Conservation (phyloP, 2,888 invertebrate species). For the Heliconius cydno region DNA sequence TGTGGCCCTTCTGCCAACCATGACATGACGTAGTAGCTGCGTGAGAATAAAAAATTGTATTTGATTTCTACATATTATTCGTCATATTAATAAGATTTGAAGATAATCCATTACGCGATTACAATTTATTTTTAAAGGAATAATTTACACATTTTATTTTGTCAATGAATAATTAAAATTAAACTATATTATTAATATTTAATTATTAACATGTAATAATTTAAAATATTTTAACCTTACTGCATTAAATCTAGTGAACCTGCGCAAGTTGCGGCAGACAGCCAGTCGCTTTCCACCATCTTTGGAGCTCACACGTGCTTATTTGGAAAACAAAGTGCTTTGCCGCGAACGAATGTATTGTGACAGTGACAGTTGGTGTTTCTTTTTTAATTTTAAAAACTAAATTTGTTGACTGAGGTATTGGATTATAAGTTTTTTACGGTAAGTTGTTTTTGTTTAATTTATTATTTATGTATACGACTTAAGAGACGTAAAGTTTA, state of each 20-base stretch:
- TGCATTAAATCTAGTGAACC: conserved; percentile 34
- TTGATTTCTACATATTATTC: no score
- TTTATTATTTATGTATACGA: not conserved
- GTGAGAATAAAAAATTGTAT: no score
- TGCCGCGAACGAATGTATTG: conserved; percentile 36
- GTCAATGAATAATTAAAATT: no score
- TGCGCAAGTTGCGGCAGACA: conserved; percentile 40
- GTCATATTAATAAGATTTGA: no score
- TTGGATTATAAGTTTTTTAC: conserved; percentile 16
- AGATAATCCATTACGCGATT: no score
- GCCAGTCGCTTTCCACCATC: conserved; percentile 31
- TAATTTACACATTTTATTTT: no score
- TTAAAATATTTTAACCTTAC: conserved; percentile 3
- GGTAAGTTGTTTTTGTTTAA: not conserved
- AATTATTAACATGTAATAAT: conserved; percentile 28
- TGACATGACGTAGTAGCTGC: no score
- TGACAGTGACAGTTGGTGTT: conserved; percentile 40
- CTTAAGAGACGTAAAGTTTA: not conserved
- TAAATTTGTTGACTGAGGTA: not conserved
- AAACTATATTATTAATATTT: not conserved
- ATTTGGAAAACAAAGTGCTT: conserved; percentile 21
- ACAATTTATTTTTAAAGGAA: no score
- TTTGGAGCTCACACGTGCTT: conserved; percentile 25
- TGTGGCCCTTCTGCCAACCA: no score
- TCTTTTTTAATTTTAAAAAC: conserved; percentile 20